Evolutionary conservation across 2,113 vertebrate species (phyloP), one percentile per base, ranked within the genome.

Genomic region (Poeciliopsis turrubarensis): DNA sequence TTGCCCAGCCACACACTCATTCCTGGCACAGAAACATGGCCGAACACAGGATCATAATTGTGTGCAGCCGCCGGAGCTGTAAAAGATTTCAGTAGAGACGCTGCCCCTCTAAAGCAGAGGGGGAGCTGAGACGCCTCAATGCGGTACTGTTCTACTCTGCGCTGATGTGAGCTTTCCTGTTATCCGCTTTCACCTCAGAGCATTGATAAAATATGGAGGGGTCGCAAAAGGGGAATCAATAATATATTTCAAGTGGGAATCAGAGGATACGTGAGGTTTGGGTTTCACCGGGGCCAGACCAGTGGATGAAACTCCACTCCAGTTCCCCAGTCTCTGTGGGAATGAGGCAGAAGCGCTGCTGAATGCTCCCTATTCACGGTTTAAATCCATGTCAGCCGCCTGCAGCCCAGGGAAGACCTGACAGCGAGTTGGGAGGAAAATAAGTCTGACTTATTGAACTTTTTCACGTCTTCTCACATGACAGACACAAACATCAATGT

Each of bases 1-100:
- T 89, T 82, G 79, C 87, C 86, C 73, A 83, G 66, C 75, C 85
- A 80, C 85, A 85, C 84, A 75, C 84, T 91, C 82, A 85, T 75
- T 73, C 71, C 73, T 75, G 86, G 78, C n/a, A 27, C 60, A 61
- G 47, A 67, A 15, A 22, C 72, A 41, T 32, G 27, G 11, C 39
- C 19, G 65, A 73, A 74, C 71, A 69, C 80, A 62, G 82, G 77
- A 73, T 80, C 72, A 77, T 84, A 75, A 81, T 78, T 84, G 83
- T 77, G 82, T 61, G 54, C 77, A 76, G 81, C 68, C 79, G 72
- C 79, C 71, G 78, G 76, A 66, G 77, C 75, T 44, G 69, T 62
- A 73, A 79, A 29, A 34, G 77, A 69, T 78, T 79, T 84, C 78
- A 70, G 74, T 11, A 11, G 54, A 11, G 54, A 77, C 68, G 70